Conservation (phyloP, 2,888 invertebrate genomes). For the Tortrix viridana region DNA sequence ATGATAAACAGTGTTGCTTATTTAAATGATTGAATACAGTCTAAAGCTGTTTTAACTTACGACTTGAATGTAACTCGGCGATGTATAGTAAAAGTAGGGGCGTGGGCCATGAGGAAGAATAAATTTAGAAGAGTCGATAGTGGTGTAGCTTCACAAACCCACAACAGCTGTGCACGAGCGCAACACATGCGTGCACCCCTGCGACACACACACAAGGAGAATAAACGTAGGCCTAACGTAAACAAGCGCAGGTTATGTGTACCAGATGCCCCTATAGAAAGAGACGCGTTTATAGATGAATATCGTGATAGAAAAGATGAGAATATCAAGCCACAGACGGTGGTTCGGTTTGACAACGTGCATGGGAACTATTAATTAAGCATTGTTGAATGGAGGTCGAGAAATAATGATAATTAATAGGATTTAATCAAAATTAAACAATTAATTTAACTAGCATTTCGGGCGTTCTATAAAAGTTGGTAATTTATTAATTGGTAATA, state of each 20-base stretch:
- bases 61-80: slow-evolving; percentile 56
- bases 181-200: slow-evolving; percentile 76
- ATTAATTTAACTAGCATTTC: slow-evolving; percentile 40
- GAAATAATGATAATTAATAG: slow-evolving; percentile 57
- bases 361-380: slow-evolving; percentile 76
- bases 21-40: slow-evolving; percentile 61
- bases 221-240: slow-evolving; percentile 68
- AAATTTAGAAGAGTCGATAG: slow-evolving; percentile 78
- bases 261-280: slow-evolving; percentile 81
- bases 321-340: slow-evolving; percentile 58
- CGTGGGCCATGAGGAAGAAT: slow-evolving; percentile 82
- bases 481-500: neutral
- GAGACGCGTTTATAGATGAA: slow-evolving; percentile 66
- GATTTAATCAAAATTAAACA: slow-evolving; percentile 37
- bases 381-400: slow-evolving; percentile 78
- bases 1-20: slow-evolving; percentile 45
- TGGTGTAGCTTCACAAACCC: slow-evolving; percentile 69
- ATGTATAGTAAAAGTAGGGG: slow-evolving; percentile 54
- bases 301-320: slow-evolving; percentile 63
- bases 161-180: slow-evolving; percentile 80
- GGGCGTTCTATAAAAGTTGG: neutral
- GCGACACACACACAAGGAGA: slow-evolving; percentile 57
- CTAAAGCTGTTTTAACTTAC: slow-evolving; percentile 60
- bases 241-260: slow-evolving; percentile 80
- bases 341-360: slow-evolving; percentile 72